These are phyloP conservation scores for Harpagus bidentatus DNA, from an alignment of 2,113 vertebrate genomes.

Conservation along the genomic window DNA sequence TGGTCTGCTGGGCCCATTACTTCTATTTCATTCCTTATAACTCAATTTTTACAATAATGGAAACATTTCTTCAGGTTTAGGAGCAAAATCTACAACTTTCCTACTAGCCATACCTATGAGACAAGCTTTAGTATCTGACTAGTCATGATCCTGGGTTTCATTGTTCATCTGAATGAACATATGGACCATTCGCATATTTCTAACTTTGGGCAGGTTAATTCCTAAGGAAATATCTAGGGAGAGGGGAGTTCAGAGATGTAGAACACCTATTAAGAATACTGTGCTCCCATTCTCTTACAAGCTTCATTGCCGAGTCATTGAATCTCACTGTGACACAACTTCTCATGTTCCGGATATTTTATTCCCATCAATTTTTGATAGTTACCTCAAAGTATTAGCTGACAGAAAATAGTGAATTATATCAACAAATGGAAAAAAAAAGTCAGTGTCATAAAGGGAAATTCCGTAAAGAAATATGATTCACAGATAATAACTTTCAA, in stretches of 20 bases:
- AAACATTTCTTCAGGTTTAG: not conserved
- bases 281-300: not conserved
- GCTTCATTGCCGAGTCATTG: not conserved
- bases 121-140: not conserved
- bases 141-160: not conserved
- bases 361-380: not conserved
- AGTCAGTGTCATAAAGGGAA: not conserved
- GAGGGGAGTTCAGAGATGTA: not conserved
- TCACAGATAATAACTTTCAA: not conserved
- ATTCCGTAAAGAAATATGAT: not conserved
- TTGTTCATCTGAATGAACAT: not conserved
- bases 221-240: not conserved
- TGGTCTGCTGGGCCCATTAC: not conserved
- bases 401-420: not conserved
- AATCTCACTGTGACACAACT: not conserved
- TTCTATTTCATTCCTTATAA: not conserved
- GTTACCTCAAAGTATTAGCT: not conserved
- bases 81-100: not conserved
- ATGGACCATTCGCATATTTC: not conserved
- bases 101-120: not conserved
- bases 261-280: not conserved
- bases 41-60: not conserved
- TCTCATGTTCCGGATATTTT: not conserved
- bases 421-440: not conserved
- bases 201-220: not conserved